Evolutionary conservation across 2,797 vertebrate genomes (phyloP).

Genomic region (Poliocrania exsul): DNA sequence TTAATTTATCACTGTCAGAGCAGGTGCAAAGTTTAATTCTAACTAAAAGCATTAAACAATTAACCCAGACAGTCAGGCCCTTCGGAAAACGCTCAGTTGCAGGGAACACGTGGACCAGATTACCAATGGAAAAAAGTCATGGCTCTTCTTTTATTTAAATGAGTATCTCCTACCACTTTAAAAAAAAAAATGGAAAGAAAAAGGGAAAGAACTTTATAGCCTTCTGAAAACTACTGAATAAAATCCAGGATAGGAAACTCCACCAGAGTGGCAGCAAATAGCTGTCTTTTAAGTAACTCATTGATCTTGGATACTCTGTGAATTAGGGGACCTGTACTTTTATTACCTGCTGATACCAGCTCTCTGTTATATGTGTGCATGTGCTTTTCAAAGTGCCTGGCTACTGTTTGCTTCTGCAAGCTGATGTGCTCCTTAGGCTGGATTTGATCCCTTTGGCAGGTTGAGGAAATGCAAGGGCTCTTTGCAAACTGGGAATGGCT

Average conservation of each 20-base stretch:
- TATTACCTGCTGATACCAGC: not conserved
- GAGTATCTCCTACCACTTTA: slow-evolving; percentile 59
- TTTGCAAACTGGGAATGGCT: not conserved
- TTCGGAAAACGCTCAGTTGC: slow-evolving; percentile 82
- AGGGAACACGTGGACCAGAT: slow-evolving; percentile 82
- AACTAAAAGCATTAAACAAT: slow-evolving; percentile 90
- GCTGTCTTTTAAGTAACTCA: slow-evolving; percentile 32
- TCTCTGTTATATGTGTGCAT: accelerated
- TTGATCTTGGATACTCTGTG: slow-evolving; percentile 39
- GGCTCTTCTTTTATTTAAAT: slow-evolving; percentile 70
- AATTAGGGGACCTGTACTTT: slow-evolving; percentile 33
- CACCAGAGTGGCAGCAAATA: slow-evolving; percentile 60
- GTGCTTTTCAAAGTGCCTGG: not conserved
- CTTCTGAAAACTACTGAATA: slow-evolving; percentile 52
- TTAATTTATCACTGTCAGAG: slow-evolving; percentile 87
- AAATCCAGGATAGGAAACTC: slow-evolving; percentile 48
- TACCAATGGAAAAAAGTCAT: slow-evolving; percentile 73
- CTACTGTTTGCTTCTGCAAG: not conserved
- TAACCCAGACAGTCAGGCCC: slow-evolving; percentile 84
- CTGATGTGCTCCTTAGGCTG: not conserved
- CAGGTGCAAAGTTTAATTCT: slow-evolving; percentile 91
- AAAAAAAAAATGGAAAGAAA: not conserved
- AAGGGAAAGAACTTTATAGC: slow-evolving; percentile 43
- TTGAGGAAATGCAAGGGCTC: not conserved
- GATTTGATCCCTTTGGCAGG: not conserved